These are phyloP conservation scores for Cenopis cana DNA, from an alignment of 2,888 invertebrate genomes.

Conservation along the genomic window DNA sequence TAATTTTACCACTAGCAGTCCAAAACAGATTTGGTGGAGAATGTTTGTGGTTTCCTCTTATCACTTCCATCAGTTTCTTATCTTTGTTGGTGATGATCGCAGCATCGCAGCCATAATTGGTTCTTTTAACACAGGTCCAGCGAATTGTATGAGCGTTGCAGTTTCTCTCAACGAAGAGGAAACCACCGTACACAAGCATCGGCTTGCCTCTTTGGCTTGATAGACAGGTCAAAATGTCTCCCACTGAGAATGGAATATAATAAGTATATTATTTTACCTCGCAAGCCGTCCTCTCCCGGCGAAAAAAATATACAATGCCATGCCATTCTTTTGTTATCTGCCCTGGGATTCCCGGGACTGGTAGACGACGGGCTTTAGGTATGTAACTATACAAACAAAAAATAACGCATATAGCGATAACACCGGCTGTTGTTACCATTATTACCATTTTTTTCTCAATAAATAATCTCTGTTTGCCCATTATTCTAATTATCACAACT, in stretches of 20 bases:
- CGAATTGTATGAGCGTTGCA: not conserved
- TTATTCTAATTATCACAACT: too few species aligned
- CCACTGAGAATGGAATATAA: not conserved
- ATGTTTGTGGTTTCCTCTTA: not conserved
- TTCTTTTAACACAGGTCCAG: not conserved
- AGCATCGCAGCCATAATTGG: constrained; percentile 26
- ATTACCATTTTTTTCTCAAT: too few species aligned
- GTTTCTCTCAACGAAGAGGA: not conserved
- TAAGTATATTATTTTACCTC: not conserved
- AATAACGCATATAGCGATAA: too few species aligned
- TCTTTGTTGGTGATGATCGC: constrained; percentile 8
- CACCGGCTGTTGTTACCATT: too few species aligned
- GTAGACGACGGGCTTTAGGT: too few species aligned
- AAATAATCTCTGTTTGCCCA: too few species aligned
- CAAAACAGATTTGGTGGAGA: not conserved
- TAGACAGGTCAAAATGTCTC: constrained; percentile 1
- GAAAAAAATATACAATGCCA: too few species aligned
- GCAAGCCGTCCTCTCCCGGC: too few species aligned
- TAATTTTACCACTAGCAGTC: not conserved
- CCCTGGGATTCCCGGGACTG: too few species aligned
- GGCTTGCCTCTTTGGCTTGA: constrained; percentile 11
- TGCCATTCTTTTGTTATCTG: too few species aligned
- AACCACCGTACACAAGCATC: not conserved
- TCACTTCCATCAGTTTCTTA: not conserved
- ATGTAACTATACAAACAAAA: too few species aligned